Evolutionary conservation across 1,140 invertebrate genomes (phyloP).

Genomic region (Aphidius ervi): DNA sequence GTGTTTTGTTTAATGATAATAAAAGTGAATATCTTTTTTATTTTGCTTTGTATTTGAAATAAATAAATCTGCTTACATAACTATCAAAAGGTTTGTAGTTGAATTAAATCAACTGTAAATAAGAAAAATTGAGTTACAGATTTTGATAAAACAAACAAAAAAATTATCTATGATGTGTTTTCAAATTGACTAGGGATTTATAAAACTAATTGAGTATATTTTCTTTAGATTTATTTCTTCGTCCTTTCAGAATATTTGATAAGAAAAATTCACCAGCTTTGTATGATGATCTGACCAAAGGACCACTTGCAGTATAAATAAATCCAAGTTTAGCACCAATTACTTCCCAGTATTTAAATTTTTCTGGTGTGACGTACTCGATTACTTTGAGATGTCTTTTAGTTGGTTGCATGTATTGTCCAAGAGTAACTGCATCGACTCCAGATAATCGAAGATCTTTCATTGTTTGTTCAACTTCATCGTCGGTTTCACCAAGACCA

Average conservation of each 20-base stretch:
- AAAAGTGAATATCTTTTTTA: slow-evolving; percentile 15
- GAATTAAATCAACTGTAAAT: neutral
- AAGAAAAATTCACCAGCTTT: slow-evolving; percentile 94
- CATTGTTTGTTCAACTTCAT: slow-evolving; percentile 83
- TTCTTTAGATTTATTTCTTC: slow-evolving; percentile 28
- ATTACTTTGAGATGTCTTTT: slow-evolving; percentile 93
- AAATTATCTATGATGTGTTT: neutral
- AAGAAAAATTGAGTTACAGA: neutral
- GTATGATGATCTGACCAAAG: slow-evolving; percentile 94
- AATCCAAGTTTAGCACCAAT: slow-evolving; percentile 87
- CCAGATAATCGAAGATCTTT: slow-evolving; percentile 71
- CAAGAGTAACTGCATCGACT: slow-evolving; percentile 94
- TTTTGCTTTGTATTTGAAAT: slow-evolving; percentile 1
- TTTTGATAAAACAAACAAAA: neutral
- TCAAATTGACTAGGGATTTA: neutral
- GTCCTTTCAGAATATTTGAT: slow-evolving; percentile 69
- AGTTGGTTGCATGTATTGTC: slow-evolving; percentile 99
- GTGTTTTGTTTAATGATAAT: slow-evolving; percentile 2
- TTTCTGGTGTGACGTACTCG: slow-evolving; percentile 95
- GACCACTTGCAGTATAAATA: slow-evolving; percentile 95
- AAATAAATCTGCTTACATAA: slow-evolving; percentile 23
- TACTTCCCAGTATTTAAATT: slow-evolving; percentile 88
- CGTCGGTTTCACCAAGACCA: slow-evolving; percentile 92
- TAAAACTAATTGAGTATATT: slow-evolving; percentile 9
- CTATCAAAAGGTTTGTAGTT: slow-evolving; percentile 8